phyloP scores from a whole-genome alignment of 2,888 invertebrate species.

The Aphrophora alni region DNA sequence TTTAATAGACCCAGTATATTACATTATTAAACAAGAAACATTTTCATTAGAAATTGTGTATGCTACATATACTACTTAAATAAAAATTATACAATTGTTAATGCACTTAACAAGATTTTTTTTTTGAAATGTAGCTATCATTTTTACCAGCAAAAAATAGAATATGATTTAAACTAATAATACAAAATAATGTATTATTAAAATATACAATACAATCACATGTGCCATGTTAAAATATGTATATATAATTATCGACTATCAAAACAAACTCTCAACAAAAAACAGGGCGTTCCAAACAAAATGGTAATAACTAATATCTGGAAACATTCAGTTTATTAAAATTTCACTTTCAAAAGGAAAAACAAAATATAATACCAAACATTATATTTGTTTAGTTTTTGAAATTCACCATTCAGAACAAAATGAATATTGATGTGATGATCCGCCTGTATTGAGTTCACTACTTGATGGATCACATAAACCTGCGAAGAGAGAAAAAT shows the following conservation, averaged over 20 bases:
- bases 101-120: not conserved
- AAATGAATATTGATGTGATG: not conserved
- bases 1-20: too few species aligned
- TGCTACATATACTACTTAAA: not conserved
- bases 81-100: not conserved
- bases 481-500: constrained; percentile 6
- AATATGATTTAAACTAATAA: too few species aligned
- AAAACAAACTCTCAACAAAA: not conserved
- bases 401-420: constrained; percentile 9
- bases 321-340: not conserved
- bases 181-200: not conserved
- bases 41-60: not conserved
- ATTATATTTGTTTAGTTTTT: not conserved
- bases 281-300: constrained; percentile 9
- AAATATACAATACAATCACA: not conserved
- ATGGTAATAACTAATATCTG: not conserved
- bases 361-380: not conserved
- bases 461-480: not conserved
- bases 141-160: not conserved
- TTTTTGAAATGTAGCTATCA: not conserved
- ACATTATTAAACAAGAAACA: not conserved
- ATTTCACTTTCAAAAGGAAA: not conserved
- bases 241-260: not conserved
- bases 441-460: not conserved
- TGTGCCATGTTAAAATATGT: not conserved